Conservation (phyloP, 2,888 invertebrate genomes). For the Drosophila anomelani region DNA sequence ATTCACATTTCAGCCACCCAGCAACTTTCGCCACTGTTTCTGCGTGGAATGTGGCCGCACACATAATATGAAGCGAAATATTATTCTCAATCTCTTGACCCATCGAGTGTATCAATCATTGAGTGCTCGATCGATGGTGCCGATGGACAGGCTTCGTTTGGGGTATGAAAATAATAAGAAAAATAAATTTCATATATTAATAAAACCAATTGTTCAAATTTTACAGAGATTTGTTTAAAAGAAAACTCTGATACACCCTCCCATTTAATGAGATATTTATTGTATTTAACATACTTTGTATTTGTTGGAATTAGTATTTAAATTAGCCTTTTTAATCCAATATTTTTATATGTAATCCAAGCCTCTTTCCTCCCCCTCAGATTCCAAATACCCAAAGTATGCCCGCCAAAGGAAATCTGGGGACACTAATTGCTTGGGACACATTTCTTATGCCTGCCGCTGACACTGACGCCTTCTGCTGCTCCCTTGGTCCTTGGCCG, state of each 20-base stretch:
- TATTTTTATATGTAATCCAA: neutral
- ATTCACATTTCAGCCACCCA: constrained; percentile 40
- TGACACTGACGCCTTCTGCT: constrained; percentile 73
- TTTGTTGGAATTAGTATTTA: neutral
- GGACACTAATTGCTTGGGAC: constrained; percentile 70
- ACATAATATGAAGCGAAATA: constrained; percentile 49
- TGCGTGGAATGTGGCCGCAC: constrained; percentile 62
- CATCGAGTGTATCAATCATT: constrained; percentile 65
- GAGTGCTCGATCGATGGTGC: constrained; percentile 21
- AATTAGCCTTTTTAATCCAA: neutral
- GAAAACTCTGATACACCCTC: neutral
- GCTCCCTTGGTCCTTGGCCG: constrained; percentile 26
- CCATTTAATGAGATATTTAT: too few species aligned
- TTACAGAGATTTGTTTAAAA: neutral
- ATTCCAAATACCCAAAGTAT: neutral
- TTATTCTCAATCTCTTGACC: constrained; percentile 32
- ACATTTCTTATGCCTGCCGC: constrained; percentile 75
- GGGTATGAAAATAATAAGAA: constrained; percentile 7
- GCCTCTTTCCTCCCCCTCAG: neutral
- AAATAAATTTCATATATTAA: neutral
- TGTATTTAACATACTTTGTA: neutral
- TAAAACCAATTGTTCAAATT: neutral
- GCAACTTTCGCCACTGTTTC: constrained; percentile 47
- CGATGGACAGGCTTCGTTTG: constrained; percentile 52
- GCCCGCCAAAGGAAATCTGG: constrained; percentile 9